phyloP scores from a whole-genome alignment of 1,140 invertebrate genomes.

The Diuraphis noxia region DNA sequence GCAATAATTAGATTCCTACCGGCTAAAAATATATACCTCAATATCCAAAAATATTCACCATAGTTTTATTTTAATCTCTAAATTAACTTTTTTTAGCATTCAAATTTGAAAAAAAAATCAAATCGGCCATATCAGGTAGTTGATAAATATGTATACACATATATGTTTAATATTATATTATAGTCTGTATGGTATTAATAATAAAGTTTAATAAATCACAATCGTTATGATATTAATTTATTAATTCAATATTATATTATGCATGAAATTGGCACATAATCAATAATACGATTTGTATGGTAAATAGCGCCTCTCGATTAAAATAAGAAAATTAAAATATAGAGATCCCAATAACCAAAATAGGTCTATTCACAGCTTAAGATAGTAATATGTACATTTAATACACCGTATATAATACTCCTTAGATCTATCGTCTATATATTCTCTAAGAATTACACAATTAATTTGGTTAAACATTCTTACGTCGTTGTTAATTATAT shows the following conservation, averaged over 20 bases:
- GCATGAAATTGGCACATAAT: neutral
- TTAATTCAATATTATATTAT: conserved; percentile 2
- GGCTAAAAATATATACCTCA: no score
- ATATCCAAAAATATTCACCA: no score
- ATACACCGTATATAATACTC: no score
- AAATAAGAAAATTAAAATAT: neutral
- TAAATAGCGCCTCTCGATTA: neutral
- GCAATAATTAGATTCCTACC: neutral
- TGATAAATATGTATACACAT: neutral
- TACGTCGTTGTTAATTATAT: neutral
- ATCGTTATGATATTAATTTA: neutral
- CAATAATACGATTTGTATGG: neutral
- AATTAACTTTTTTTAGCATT: neutral
- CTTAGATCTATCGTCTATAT: no score
- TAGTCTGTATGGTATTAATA: neutral
- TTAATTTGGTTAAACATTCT: neutral
- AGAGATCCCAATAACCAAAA: neutral
- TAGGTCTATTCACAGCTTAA: neutral
- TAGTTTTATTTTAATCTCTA: neutral
- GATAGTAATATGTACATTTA: no score
- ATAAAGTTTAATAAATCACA: neutral
- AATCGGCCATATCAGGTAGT: neutral
- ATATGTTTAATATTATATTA: no score
- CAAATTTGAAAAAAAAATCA: neutral
- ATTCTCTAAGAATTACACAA: no score